Evolutionary conservation across 2,797 vertebrate genomes (phyloP), one percentile per base, ranked within the genome.

Genomic region (Sebastes steindachneri): DNA sequence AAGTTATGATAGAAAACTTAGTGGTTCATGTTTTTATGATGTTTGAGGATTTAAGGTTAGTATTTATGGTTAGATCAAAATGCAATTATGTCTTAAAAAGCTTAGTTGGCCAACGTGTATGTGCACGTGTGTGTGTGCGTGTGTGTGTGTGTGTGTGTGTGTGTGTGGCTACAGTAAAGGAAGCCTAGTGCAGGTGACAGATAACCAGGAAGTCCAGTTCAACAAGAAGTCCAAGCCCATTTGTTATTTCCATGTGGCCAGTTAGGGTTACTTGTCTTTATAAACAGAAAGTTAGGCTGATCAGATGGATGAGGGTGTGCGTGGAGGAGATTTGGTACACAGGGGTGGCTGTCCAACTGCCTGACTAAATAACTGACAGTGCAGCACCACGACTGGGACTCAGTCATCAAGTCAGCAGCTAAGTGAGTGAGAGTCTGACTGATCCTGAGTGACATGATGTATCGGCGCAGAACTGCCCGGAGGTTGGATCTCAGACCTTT

Each of bases 351-450:
- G 73, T 82, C 87, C 85, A 80, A 75, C 65, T 85, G 87, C 79
- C 82, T 79, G 83, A 82, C 75, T 88, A 86, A 87, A 86, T 88
- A 91, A 92, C 74, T 88, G 73, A 90, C 87, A 87, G 79, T 67
- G 73, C 66, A 82, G 75, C 68, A 88, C 81, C 63, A 51, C 35
- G 28, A 82, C 73, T 81, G 68, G 51, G 58, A 77, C 77, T 82
- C 84, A 68, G 84, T 91, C 89, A 87, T 92, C 92, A 86, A 86
- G 83, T 90, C 88, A 76, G 87, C 78, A 31, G 73, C 80, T 83
- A 79, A 87, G 88, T 92, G 90, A 93, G 77, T 83, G 89, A 95
- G 81, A 88, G 86, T 85, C 85, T 60, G 84, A 76, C 87, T 92
- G 83, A 92, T 94, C 80, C 71, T 82, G 79, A 88, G 72, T 85